Conservation (phyloP, 2,113 vertebrate species). For the Antennarius striatus region DNA sequence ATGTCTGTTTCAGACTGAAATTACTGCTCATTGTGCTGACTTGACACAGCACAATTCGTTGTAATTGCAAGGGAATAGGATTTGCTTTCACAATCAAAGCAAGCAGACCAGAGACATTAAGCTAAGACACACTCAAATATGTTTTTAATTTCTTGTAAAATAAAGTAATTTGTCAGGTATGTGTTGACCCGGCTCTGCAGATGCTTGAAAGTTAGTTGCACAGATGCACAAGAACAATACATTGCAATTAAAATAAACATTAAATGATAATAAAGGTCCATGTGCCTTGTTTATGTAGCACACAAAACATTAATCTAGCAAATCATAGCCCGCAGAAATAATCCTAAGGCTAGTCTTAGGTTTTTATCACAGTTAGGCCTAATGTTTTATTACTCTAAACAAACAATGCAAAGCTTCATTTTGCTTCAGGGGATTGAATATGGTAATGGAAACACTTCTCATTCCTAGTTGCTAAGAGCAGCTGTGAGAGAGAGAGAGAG, state of each 20-base stretch:
- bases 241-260: conserved; percentile 18
- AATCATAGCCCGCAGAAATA: conserved; percentile 45
- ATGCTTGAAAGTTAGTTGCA: not conserved
- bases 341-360: conserved; percentile 45
- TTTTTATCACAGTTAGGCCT: conserved; percentile 61
- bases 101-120: conserved; percentile 8
- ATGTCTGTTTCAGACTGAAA: conserved; percentile 20
- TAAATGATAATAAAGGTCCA: conserved; percentile 14
- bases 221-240: conserved; percentile 6
- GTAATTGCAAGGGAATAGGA: conserved; percentile 24
- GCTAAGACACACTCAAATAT: not conserved
- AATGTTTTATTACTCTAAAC: conserved; percentile 62
- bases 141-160: conserved; percentile 10
- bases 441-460: conserved; percentile 56
- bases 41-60: conserved; percentile 33
- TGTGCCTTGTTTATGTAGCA: conserved; percentile 29
- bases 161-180: conserved; percentile 12
- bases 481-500: conserved; percentile 8
- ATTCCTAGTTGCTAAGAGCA: conserved; percentile 51
- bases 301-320: conserved; percentile 55
- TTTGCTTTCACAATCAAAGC: conserved; percentile 22
- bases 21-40: conserved; percentile 40
- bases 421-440: conserved; percentile 65
- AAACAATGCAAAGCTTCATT: conserved; percentile 62
- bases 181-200: conserved; percentile 3